Evolutionary conservation across 2,113 vertebrate species (phyloP), one percentile per base, ranked within the genome.

Genomic region (Notothenia coriiceps): DNA sequence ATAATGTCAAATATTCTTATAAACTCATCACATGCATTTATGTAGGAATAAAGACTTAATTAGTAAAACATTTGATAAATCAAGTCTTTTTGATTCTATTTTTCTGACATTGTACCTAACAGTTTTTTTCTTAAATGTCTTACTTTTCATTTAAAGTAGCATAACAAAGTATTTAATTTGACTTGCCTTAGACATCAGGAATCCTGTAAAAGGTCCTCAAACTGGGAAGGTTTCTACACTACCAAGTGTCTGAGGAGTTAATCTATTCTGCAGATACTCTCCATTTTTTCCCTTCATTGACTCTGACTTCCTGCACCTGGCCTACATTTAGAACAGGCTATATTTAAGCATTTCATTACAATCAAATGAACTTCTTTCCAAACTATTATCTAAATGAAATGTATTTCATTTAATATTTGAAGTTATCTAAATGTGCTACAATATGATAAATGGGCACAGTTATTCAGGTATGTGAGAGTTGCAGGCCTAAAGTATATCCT

Each of bases 371-470:
- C 15, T 3, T 72, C 55, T 52, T 65, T 52, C 2, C 57, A 62
- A 63, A 51, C 10, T 57, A 62, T 47, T 14, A 33, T 74, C 20
- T 20, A n/a, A 74, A 47, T 67, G 9, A 29, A n/a, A 57, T 65
- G 0, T 14, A 51, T 65, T 59, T 64, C 66, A 55, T 80, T 51
- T 54, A 3, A 55, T 40, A 47, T 17, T 63, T 18, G 59, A 46
- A 66, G 33, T 51, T 52, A 33, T 65, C 70, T 46, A 0, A 64
- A 52, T 50, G 13, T 64, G 40, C 33, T 7, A 35, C 25, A 25
- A 10, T 43, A 2, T 62, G 29, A 57, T 60, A 59, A 61, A 59
- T 46, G 22, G 22, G 17, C 29, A 14, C 51, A 33, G 9, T 2
- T 20, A 66, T 78, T 57, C 15, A 54, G 12, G 56, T 47, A 25